Percentiles rank a stretch among this genome's conserved stretches.
Evolutionary conservation across 35 echinoderm and acorn worm genomes (phyloP).

Genomic region (Strongylocentrotus purpuratus): DNA sequence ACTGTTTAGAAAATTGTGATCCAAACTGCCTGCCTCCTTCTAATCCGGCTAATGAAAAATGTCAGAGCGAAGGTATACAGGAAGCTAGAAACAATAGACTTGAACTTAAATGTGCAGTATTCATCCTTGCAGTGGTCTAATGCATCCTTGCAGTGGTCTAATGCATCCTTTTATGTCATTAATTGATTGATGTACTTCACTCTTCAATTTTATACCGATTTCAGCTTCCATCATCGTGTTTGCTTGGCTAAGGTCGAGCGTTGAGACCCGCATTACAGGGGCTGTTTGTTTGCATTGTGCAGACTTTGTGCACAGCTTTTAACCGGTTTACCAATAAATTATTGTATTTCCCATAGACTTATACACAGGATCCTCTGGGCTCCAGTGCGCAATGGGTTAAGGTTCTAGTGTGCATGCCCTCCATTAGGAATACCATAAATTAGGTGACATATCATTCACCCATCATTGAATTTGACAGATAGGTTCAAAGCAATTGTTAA

Average conservation of each 20-base stretch:
- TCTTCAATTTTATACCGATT: not conserved
- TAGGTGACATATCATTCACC: not conserved
- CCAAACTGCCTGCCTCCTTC: too few species aligned
- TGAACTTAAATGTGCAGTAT: not conserved
- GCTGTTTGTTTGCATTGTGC: not conserved
- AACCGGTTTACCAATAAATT: not conserved
- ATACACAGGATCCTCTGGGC: too few species aligned
- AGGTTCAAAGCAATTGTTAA: not conserved
- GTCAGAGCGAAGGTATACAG: too few species aligned
- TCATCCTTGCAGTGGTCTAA: not conserved
- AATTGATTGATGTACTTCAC: not conserved
- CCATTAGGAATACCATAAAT: not conserved
- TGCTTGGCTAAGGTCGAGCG: not conserved
- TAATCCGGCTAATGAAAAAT: too few species aligned
- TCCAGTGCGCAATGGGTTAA: not conserved
- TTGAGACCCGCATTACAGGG: not conserved
- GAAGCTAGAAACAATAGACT: not conserved
- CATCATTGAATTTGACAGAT: not conserved
- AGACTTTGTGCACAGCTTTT: not conserved
- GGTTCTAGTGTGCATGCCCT: not conserved
- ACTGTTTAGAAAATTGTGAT: too few species aligned
- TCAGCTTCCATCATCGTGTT: not conserved
- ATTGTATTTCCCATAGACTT: too few species aligned
- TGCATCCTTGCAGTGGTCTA: not conserved
- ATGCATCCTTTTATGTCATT: not conserved